Evolutionary conservation across 92 coral and sea anemone species (phyloP).

Genomic region (Isaurus tuberculatus): DNA sequence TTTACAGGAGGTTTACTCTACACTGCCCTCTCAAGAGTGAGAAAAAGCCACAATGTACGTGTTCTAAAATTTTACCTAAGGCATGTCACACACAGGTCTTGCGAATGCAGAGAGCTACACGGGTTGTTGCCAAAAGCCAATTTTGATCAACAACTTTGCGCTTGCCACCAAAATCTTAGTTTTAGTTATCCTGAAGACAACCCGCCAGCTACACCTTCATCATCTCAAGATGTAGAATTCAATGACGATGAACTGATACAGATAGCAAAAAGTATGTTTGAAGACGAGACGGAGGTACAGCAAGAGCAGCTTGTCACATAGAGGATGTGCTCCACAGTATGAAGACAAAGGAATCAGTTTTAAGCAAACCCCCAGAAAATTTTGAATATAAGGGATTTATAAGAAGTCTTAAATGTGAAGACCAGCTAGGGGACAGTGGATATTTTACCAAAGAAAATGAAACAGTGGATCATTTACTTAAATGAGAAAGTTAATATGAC

Average conservation of each 20-base stretch:
- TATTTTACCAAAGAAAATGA: background rate
- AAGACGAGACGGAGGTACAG: background rate
- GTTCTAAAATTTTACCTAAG: background rate
- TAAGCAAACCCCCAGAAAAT: slow-evolving; percentile 8
- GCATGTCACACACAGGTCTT: slow-evolving; percentile 31
- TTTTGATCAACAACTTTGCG: background rate
- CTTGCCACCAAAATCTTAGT: background rate
- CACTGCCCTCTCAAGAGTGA: slow-evolving; percentile 53
- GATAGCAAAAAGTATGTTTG: slow-evolving; percentile 14
- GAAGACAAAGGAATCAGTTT: background rate
- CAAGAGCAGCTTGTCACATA: background rate
- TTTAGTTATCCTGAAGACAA: background rate
- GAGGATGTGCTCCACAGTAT: slow-evolving; percentile 12
- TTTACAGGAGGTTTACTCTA: slow-evolving; percentile 50
- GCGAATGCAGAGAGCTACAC: background rate
- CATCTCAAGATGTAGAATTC: background rate
- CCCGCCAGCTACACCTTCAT: background rate
- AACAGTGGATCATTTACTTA: background rate
- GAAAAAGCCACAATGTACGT: background rate
- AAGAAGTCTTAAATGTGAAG: background rate
- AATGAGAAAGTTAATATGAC: background rate
- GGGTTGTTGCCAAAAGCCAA: background rate
- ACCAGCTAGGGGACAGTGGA: background rate
- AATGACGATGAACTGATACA: background rate
- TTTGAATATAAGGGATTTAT: background rate